Conservation (phyloP, 2,888 invertebrate species). For the Allacma fusca region DNA sequence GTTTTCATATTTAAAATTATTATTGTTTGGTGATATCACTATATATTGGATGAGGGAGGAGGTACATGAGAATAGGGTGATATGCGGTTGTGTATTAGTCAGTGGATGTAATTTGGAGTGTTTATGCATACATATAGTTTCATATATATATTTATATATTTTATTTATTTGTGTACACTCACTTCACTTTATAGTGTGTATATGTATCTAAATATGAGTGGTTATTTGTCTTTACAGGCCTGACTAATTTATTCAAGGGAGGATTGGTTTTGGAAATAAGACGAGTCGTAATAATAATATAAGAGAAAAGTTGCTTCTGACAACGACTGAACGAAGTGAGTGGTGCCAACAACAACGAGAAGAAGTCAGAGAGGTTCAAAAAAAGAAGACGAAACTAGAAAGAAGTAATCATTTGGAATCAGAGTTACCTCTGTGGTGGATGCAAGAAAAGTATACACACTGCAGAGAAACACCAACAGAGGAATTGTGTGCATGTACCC, state of each 20-base stretch:
- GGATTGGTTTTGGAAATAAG: constrained; percentile 21
- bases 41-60: neutral
- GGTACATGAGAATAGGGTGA: neutral
- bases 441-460: neutral
- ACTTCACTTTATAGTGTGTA: neutral
- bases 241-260: constrained; percentile 28
- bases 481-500: constrained; percentile 12
- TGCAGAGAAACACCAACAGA: neutral
- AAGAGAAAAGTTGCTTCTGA: constrained; percentile 33
- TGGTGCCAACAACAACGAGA: constrained; percentile 27
- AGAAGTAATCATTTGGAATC: constrained; percentile 10
- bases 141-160: no score
- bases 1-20: neutral
- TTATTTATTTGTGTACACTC: no score
- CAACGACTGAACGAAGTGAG: constrained; percentile 22
- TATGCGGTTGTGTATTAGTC: no score
- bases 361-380: neutral
- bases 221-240: constrained; percentile 13
- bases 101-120: no score
- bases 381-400: neutral
- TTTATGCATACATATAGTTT: no score
- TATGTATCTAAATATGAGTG: neutral
- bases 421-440: constrained; percentile 16
- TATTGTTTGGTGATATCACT: neutral
- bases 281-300: neutral